Conservation (phyloP, 2,888 invertebrate genomes). For the Nomada goodeniana region DNA sequence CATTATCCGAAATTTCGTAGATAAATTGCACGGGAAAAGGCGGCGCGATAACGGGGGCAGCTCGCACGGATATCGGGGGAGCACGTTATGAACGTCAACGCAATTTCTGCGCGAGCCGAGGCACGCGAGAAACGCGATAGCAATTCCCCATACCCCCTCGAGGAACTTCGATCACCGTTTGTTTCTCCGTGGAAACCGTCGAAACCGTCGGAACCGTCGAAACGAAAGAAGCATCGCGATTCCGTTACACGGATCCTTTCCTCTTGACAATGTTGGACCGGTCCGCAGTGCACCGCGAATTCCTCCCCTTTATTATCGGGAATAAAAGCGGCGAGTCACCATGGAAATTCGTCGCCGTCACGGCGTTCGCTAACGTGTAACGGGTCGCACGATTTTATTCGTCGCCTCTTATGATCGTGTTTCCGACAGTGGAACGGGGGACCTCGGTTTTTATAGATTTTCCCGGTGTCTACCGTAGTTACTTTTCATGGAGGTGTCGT, state of each 20-base stretch:
- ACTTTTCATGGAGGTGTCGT: background rate
- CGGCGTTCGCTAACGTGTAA: constrained; percentile 35
- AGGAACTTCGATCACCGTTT: constrained; percentile 34
- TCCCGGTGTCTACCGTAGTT: background rate
- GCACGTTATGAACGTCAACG: constrained; percentile 46
- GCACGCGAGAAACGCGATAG: constrained; percentile 38
- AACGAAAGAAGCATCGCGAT: constrained; percentile 10
- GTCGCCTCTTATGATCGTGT: constrained; percentile 10
- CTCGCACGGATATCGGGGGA: background rate
- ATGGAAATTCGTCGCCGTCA: background rate
- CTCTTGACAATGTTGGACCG: constrained; percentile 3
- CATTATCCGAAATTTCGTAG: constrained; percentile 3
- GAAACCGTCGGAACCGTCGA: too few relatives aligned
- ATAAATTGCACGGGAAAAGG: constrained; percentile 22
- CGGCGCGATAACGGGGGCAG: constrained; percentile 1
- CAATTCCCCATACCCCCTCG: constrained; percentile 14
- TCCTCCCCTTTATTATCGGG: constrained; percentile 12
- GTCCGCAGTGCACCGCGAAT: background rate
- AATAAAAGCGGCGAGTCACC: background rate
- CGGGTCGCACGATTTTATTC: constrained; percentile 4
- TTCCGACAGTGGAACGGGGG: background rate
- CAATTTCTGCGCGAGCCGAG: constrained; percentile 30
- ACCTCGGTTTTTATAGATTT: constrained; percentile 12
- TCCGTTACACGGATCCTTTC: background rate
- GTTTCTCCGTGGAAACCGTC: constrained; percentile 33